Percentiles rank a stretch among this genome's conserved stretches.
Evolutionary conservation across 2,888 invertebrate genomes (phyloP).

Genomic region (Antheraea assamensis): DNA sequence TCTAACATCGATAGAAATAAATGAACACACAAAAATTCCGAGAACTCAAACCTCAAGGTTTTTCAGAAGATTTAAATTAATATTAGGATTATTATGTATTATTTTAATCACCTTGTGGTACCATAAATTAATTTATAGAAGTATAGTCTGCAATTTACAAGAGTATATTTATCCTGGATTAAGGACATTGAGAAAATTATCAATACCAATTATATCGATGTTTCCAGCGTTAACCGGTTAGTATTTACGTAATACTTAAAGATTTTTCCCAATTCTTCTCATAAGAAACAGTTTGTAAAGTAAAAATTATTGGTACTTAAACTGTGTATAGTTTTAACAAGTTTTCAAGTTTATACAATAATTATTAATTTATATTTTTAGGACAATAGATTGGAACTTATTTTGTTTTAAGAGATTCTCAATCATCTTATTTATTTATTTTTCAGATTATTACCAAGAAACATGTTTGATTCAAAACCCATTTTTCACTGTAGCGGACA

Average conservation of each 20-base stretch:
- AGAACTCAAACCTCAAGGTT: conserved; percentile 10
- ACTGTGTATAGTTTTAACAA: background rate
- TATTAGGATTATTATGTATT: conserved; percentile 13
- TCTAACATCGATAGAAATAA: conserved; percentile 62
- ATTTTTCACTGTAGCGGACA: conserved; percentile 89
- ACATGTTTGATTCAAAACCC: conserved; percentile 92
- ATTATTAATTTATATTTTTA: too few relatives aligned
- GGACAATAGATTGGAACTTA: background rate
- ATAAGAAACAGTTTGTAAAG: background rate
- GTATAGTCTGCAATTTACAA: conserved; percentile 87
- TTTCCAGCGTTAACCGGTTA: conserved; percentile 89
- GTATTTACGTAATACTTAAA: conserved; percentile 24
- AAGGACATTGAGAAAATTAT: conserved; percentile 86
- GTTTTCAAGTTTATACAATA: background rate
- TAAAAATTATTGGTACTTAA: background rate
- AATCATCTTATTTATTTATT: conserved; percentile 17
- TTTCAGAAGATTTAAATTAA: conserved; percentile 10
- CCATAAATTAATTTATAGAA: conserved; percentile 85
- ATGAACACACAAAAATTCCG: conserved; percentile 19
- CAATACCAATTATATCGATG: conserved; percentile 88
- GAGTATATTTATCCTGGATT: conserved; percentile 91
- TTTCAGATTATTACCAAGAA: conserved; percentile 90
- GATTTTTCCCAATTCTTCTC: background rate
- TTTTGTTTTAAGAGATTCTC: background rate
- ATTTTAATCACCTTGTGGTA: conserved; percentile 67